Base-by-base conservation (phyloP, 2,888 invertebrate species). In the Acronicta leporina region DNA sequence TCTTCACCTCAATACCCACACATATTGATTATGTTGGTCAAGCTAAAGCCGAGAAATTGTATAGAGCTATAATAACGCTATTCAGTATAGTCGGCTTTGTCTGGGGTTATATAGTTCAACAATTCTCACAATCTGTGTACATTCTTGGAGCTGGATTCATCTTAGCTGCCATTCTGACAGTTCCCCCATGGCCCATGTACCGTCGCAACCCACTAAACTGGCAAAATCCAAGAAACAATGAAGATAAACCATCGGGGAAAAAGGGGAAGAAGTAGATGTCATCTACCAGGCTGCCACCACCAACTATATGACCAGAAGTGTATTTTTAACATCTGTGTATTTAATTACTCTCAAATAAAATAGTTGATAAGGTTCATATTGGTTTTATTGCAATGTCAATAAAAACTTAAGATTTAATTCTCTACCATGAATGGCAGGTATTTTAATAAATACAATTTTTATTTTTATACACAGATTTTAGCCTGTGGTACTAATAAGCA, bases 181-280 rank as follows among this genome's bases (percentile, higher is more conserved):
- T 99, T 80, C 99, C 99, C 27, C 98, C 99, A n/a, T 99, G 99
- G 99, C 98, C 99, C 0, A 97, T 99, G 96, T 99, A 98, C 84
- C 96, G 98, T 68, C 96, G 96, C 68, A 97, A 98, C 84, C 97
- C 98, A 2, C 92, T 99, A 6, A 97, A 97, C 68, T 99, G 99
- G 99, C 98, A 98, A 86, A 98, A 97, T 85, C 96, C 97, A 47
- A 90, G 81, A 72, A 93, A 68, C 63, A 79, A 84, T 8, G 94
- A 94, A 88, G 95, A 89, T 58, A 91, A 92, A 82, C 83, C 86
- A 53, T 82, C 95, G 27, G 87, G 89, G 70, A 95, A 95, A 75
- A 95, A 95, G 83, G 95, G 95, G 63, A 95, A 95, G 80, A 95
- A 95, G 75, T 69, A 52, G 46, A 25, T 45, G 15, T 47, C 45